phyloP scores from a whole-genome alignment of 2,797 vertebrate species.

The Florisuga fusca region DNA sequence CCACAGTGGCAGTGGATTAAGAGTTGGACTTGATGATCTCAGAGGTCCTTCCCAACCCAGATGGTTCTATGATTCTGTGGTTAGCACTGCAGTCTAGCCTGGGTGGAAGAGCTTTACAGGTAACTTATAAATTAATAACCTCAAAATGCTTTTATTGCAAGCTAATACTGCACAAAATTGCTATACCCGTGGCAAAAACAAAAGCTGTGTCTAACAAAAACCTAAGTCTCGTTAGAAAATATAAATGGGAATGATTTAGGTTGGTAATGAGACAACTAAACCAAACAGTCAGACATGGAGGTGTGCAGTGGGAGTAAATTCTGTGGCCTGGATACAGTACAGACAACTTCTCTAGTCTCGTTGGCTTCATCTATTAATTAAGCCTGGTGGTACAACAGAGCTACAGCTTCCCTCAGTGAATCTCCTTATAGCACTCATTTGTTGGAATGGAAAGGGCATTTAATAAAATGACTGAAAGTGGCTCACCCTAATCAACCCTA shows the following conservation, averaged over 20 bases:
- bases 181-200: not conserved
- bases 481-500: conserved; percentile 14
- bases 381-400: conserved; percentile 32
- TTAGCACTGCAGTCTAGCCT: not conserved
- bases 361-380: conserved; percentile 40
- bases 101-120: not conserved
- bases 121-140: not conserved
- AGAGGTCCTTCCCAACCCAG: too few species aligned
- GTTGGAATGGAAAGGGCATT: conserved; percentile 28
- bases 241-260: not conserved
- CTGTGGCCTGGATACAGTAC: not conserved
- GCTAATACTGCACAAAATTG: not conserved
- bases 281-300: not conserved
- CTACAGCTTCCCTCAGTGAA: conserved; percentile 29
- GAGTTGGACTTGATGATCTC: too few species aligned
- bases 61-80: too few species aligned
- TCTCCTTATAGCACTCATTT: conserved; percentile 37
- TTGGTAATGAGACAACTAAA: not conserved
- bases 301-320: not conserved
- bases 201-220: not conserved
- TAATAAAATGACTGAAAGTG: not conserved
- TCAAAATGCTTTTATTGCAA: not conserved
- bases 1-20: too few species aligned
- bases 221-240: not conserved
- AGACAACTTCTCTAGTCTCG: conserved; percentile 13